phyloP scores from a whole-genome alignment of 2,888 invertebrate species.

The Paralinhomoeus sp. region DNA sequence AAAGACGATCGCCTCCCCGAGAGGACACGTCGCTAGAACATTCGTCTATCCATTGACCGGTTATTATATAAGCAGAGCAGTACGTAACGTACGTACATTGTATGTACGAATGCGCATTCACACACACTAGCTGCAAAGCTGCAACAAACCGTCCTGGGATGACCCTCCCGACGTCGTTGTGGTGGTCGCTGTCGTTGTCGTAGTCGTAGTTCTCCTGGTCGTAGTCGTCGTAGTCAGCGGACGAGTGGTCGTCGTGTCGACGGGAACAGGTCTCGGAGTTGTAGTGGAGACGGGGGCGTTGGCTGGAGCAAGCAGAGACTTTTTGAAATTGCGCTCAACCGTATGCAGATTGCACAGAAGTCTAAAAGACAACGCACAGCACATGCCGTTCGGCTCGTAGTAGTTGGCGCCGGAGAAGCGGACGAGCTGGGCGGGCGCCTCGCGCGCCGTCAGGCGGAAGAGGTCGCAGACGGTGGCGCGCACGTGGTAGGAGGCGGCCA shows the following conservation, averaged over 20 bases:
- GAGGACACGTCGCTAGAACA: background rate
- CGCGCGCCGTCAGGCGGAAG: background rate
- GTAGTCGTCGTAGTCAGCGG: background rate
- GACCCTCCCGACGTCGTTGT: background rate
- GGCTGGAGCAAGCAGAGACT: too few relatives aligned
- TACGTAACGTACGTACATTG: background rate
- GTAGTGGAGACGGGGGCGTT: too few relatives aligned
- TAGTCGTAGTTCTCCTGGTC: background rate
- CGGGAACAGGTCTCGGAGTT: too few relatives aligned
- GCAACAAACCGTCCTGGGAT: background rate
- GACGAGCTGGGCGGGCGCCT: background rate
- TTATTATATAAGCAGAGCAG: background rate
- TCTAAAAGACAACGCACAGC: background rate
- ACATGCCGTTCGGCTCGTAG: background rate
- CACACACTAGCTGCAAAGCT: too few relatives aligned
- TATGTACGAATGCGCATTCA: too few relatives aligned
- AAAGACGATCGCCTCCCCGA: background rate
- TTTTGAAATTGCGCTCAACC: too few relatives aligned
- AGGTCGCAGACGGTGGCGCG: background rate
- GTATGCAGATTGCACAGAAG: background rate
- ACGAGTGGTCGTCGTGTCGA: background rate
- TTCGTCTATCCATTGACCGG: background rate
- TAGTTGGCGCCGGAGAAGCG: conserved; percentile 1
- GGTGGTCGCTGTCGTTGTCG: background rate
- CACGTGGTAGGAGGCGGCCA: background rate